A percentile compares a stretch with the other conserved stretches of the same genome.
Evolutionary conservation across 2,797 vertebrate species (phyloP).

Genomic region (Delichon dasypus): DNA sequence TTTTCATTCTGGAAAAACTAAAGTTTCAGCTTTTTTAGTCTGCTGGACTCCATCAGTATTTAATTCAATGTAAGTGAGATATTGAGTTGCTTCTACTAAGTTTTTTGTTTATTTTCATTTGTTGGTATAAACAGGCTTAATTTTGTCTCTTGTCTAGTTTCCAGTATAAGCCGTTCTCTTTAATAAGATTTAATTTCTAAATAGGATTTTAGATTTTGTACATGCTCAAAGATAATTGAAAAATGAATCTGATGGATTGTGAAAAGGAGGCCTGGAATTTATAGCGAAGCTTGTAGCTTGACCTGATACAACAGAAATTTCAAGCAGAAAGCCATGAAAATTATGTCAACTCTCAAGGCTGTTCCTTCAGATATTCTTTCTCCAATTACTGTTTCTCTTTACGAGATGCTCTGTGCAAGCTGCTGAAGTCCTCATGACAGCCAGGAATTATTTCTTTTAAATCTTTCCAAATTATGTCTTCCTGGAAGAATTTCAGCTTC

Average conservation of each 20-base stretch:
- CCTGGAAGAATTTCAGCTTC: background rate
- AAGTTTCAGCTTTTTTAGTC: background rate
- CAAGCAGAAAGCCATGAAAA: background rate
- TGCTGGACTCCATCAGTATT: background rate
- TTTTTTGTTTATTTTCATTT: constrained; percentile 14
- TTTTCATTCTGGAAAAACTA: background rate
- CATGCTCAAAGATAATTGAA: constrained; percentile 19
- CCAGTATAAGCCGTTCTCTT: background rate
- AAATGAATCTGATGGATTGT: background rate
- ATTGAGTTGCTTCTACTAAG: background rate
- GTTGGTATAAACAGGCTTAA: background rate
- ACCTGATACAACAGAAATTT: constrained; percentile 4
- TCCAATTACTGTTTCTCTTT: background rate
- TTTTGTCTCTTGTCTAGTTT: constrained; percentile 23
- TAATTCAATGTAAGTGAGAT: background rate
- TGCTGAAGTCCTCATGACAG: constrained; percentile 14
- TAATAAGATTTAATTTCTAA: constrained; percentile 48
- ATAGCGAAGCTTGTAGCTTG: background rate
- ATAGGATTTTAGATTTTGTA: constrained; percentile 14
- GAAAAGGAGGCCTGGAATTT: background rate
- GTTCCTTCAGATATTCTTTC: background rate
- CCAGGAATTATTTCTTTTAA: constrained; percentile 21
- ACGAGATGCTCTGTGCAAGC: background rate
- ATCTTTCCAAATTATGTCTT: constrained; percentile 9
- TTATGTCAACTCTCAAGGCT: background rate